Evolutionary conservation across 1,140 invertebrate species (phyloP).

Genomic region (Zelostemma sp.): DNA sequence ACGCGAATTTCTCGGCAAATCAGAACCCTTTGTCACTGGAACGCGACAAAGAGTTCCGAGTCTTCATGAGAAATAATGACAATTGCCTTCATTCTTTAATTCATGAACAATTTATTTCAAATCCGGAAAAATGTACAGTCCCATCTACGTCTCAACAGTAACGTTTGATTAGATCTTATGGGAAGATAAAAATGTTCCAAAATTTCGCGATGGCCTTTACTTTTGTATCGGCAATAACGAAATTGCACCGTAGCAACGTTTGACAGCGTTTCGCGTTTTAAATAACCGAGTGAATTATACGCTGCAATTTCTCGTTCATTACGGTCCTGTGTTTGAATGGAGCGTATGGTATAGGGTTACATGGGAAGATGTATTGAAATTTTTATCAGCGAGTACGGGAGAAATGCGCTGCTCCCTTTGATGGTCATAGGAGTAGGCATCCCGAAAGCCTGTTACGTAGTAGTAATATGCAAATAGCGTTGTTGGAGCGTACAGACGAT

Average conservation of each 20-base stretch:
- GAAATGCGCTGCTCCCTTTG: slow-evolving; percentile 55
- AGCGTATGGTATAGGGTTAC: slow-evolving; percentile 25
- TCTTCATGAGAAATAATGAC: slow-evolving; percentile 2
- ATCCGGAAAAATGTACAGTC: not conserved
- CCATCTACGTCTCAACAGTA: not conserved
- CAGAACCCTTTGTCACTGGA: not conserved
- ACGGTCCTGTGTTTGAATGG: slow-evolving; percentile 15
- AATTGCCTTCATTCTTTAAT: not conserved
- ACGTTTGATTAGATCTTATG: not conserved
- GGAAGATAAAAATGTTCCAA: too few relatives aligned
- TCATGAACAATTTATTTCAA: not conserved
- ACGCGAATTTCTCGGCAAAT: not conserved
- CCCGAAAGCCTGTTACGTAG: slow-evolving; percentile 57
- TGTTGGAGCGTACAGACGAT: slow-evolving; percentile 53
- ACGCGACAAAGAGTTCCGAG: not conserved
- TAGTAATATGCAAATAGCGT: slow-evolving; percentile 66
- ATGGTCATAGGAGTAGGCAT: slow-evolving; percentile 47
- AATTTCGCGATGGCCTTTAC: too few relatives aligned
- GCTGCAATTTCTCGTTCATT: slow-evolving; percentile 11
- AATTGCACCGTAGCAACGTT: too few relatives aligned
- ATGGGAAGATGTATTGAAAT: slow-evolving; percentile 54
- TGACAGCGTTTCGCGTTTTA: too few relatives aligned
- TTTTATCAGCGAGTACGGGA: slow-evolving; percentile 56
- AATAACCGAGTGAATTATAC: not conserved
- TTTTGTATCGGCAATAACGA: too few relatives aligned